Evolutionary conservation across 1,140 invertebrate species (phyloP).

Genomic region (Triops cancriformis): DNA sequence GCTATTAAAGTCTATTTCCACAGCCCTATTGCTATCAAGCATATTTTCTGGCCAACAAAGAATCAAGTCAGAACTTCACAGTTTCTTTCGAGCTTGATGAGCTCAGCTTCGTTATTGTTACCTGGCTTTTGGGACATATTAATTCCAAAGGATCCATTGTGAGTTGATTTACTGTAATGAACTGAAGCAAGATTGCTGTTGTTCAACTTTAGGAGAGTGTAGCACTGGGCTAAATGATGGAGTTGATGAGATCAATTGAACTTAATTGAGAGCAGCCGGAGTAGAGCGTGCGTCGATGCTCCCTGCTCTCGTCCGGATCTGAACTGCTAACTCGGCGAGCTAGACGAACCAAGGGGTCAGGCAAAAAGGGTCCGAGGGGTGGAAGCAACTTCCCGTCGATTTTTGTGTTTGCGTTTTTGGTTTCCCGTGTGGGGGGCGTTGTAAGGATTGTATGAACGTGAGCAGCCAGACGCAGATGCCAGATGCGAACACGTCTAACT

Average conservation of each 20-base stretch:
- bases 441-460: conserved; percentile 6
- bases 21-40: too few species aligned
- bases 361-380: not conserved
- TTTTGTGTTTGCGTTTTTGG: not conserved
- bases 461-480: conserved; percentile 7
- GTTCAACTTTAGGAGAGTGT: not conserved
- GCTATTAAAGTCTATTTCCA: too few species aligned
- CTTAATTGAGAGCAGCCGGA: conserved; percentile 4
- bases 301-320: not conserved
- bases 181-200: not conserved
- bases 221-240: not conserved
- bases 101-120: too few species aligned
- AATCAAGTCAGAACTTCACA: too few species aligned
- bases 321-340: not conserved
- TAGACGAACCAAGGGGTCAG: not conserved
- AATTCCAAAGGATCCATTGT: not conserved
- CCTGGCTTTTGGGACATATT: not conserved
- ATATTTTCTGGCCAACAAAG: too few species aligned
- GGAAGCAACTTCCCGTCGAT: not conserved
- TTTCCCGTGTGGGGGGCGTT: conserved; percentile 3
- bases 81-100: too few species aligned
- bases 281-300: not conserved
- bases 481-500: conserved; percentile 13
- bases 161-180: not conserved
- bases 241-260: conserved; percentile 6